These are phyloP conservation scores for Lampris megalopsis DNA, from an alignment of 2,113 vertebrate species.

Conservation along the genomic window DNA sequence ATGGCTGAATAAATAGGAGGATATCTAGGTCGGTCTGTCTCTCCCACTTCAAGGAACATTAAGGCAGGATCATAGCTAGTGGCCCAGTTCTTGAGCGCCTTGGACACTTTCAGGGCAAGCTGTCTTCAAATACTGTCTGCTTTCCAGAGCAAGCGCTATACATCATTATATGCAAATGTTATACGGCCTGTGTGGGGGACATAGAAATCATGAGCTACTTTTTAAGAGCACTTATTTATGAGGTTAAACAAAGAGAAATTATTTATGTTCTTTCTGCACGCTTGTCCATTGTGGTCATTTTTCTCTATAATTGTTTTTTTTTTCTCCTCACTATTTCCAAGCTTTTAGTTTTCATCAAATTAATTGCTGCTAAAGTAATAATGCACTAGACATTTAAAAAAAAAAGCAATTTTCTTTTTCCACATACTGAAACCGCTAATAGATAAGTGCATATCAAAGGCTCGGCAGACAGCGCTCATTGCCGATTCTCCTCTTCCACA, in stretches of 20 bases:
- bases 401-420: conserved; percentile 69
- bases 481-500: conserved; percentile 52
- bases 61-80: conserved; percentile 47
- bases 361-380: conserved; percentile 75
- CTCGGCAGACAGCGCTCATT: conserved; percentile 66
- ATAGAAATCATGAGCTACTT: conserved; percentile 6
- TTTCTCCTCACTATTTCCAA: conserved; percentile 28
- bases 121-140: conserved; percentile 48
- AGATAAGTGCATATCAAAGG: conserved; percentile 77
- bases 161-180: conserved; percentile 13
- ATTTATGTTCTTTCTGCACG: conserved; percentile 8
- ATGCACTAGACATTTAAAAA: conserved; percentile 59
- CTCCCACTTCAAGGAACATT: conserved; percentile 67
- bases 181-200: conserved; percentile 9
- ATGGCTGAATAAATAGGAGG: conserved; percentile 69
- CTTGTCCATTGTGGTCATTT: conserved; percentile 62
- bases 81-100: conserved; percentile 70
- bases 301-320: conserved; percentile 63
- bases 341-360: conserved; percentile 71
- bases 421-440: conserved; percentile 67
- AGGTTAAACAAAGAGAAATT: conserved; percentile 11
- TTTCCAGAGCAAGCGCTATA: background rate
- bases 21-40: conserved; percentile 75
- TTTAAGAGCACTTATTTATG: conserved; percentile 20
- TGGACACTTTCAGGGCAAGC: conserved; percentile 76